These are phyloP conservation scores for Pelecanus crispus DNA, from an alignment of 2,113 vertebrate genomes.

Conservation along the genomic window DNA sequence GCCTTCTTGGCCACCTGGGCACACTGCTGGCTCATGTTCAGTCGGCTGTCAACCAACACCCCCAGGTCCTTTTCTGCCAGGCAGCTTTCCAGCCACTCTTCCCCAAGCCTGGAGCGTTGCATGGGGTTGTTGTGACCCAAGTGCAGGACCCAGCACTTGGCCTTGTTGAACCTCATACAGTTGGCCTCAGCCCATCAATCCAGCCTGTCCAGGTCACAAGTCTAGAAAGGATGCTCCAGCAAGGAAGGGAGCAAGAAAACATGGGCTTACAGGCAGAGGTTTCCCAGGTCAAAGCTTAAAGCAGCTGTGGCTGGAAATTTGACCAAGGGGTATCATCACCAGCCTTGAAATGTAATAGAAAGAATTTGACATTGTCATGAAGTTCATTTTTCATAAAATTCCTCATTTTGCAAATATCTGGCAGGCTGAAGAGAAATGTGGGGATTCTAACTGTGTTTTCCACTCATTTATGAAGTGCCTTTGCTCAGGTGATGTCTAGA, in stretches of 20 bases:
- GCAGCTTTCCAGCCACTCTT: too few species aligned
- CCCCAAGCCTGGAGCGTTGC: too few species aligned
- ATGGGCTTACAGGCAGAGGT: background rate
- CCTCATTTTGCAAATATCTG: background rate
- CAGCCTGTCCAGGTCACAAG: too few species aligned
- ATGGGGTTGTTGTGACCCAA: too few species aligned
- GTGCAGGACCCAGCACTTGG: too few species aligned
- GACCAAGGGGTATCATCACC: slow-evolving; percentile 1
- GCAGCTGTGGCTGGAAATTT: background rate
- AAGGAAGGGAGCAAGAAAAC: background rate
- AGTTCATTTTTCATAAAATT: slow-evolving; percentile 41
- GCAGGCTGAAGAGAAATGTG: background rate
- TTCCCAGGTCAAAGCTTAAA: background rate
- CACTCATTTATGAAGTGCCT: slow-evolving; percentile 42
- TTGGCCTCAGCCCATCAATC: too few species aligned
- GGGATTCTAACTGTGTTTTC: background rate
- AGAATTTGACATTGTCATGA: background rate
- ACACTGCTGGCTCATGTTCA: too few species aligned
- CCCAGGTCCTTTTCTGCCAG: too few species aligned
- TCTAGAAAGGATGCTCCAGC: background rate
- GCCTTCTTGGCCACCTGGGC: too few species aligned
- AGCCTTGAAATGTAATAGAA: slow-evolving; percentile 29
- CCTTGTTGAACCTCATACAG: too few species aligned
- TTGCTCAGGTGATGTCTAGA: slow-evolving; percentile 19
- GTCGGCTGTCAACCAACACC: too few species aligned